Percentiles rank a stretch among this genome's conserved stretches.
Evolutionary conservation across 23 tunicate species (phyloP).

Genomic region (Oikopleura dioica): DNA sequence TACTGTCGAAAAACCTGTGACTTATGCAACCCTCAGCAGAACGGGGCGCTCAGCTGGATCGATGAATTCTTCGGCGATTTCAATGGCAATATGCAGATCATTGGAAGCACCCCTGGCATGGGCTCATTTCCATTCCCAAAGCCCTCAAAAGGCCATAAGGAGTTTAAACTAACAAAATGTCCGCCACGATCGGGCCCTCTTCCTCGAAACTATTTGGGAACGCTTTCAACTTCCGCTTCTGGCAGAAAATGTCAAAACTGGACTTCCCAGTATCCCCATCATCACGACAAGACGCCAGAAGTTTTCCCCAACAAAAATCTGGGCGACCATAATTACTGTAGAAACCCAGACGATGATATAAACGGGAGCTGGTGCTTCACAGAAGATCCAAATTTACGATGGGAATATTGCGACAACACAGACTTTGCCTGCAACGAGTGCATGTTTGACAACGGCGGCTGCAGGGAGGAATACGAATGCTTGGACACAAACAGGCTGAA

Average conservation of each 20-base stretch:
- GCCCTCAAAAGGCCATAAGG: too few species aligned
- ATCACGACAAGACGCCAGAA: neutral
- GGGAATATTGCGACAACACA: conserved; percentile 24
- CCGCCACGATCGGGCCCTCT: too few species aligned
- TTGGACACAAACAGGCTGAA: neutral
- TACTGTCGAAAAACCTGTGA: too few species aligned
- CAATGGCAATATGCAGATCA: neutral
- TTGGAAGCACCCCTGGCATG: too few species aligned
- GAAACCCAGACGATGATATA: conserved; percentile 21
- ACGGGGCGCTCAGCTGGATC: neutral
- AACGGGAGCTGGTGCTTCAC: conserved; percentile 26
- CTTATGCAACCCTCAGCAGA: too few species aligned
- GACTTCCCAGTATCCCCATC: neutral
- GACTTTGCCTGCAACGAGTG: neutral
- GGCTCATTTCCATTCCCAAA: too few species aligned
- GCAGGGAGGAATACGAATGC: neutral
- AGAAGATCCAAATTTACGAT: conserved; percentile 7
- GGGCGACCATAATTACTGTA: conserved; percentile 25
- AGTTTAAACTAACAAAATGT: too few species aligned
- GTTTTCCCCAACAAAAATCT: conserved; percentile 16
- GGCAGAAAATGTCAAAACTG: neutral
- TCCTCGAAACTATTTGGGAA: too few species aligned
- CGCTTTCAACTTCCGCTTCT: too few species aligned
- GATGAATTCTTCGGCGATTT: neutral
- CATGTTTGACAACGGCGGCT: neutral